Percentiles rank a stretch among this genome's conserved stretches.
These are phyloP conservation scores for Eulemur mongoz DNA, from an alignment of 2,797 vertebrate genomes.

Conservation along the genomic window DNA sequence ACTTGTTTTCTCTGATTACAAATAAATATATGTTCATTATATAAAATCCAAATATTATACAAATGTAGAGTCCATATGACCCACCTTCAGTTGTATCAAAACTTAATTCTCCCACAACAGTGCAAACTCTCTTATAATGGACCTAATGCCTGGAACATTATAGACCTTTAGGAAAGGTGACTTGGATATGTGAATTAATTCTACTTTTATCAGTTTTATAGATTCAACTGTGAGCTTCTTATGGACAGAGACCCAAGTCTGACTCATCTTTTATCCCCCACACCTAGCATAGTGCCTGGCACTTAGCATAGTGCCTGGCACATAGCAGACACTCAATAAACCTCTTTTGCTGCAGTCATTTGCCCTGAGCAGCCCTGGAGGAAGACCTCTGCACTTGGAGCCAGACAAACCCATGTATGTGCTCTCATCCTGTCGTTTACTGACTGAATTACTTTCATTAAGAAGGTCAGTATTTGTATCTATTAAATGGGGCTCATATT, in stretches of 20 bases:
- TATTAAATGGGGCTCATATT: not conserved
- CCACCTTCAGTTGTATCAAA: not conserved
- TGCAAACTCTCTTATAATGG: not conserved
- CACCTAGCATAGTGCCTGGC: too few species aligned
- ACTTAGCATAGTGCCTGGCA: not conserved
- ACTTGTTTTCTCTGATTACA: not conserved
- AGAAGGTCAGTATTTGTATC: not conserved
- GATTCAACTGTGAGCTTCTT: not conserved
- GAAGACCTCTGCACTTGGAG: not conserved
- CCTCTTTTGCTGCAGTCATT: not conserved
- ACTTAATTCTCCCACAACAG: not conserved
- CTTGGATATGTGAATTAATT: not conserved
- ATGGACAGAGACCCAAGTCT: not conserved
- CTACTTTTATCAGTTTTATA: not conserved
- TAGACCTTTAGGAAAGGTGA: not conserved
- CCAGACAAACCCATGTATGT: not conserved
- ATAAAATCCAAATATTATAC: not conserved
- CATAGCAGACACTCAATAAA: not conserved
- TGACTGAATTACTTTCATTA: not conserved
- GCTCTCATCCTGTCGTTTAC: not conserved
- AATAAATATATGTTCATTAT: not conserved
- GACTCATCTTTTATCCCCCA: not conserved
- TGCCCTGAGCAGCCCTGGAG: not conserved
- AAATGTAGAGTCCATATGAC: not conserved
- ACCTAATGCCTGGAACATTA: not conserved